A percentile compares a stretch with the other conserved stretches of the same genome.
phyloP scores from a whole-genome alignment of 2,888 invertebrate genomes.

The Agrotis clavis region DNA sequence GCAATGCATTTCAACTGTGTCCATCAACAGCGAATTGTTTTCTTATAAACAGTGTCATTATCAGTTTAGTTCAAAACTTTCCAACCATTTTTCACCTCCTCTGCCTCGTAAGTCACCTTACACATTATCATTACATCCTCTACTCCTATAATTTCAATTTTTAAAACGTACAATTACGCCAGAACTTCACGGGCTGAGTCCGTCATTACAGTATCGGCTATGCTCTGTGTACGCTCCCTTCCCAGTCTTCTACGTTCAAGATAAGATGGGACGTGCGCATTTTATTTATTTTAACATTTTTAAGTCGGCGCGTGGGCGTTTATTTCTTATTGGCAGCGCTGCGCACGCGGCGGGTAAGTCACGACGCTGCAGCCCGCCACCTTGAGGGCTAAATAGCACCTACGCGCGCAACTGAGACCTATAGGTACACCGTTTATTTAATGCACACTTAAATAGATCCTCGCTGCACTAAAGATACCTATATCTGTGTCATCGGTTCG shows the following conservation, averaged over 20 bases:
- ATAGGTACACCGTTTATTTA: slow-evolving; percentile 77
- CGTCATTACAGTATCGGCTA: slow-evolving; percentile 35
- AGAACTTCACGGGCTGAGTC: slow-evolving; percentile 18
- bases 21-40: background rate
- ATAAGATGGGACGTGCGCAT: slow-evolving; percentile 89
- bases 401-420: slow-evolving; percentile 72
- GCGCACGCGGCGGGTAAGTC: slow-evolving; percentile 86
- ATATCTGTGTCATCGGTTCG: slow-evolving; percentile 41
- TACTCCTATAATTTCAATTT: slow-evolving; percentile 44
- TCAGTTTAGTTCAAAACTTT: slow-evolving; percentile 10
- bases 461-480: slow-evolving; percentile 47
- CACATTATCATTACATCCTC: slow-evolving; percentile 47
- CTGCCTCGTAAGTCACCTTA: slow-evolving; percentile 28
- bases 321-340: slow-evolving; percentile 79
- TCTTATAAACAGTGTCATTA: background rate
- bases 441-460: slow-evolving; percentile 73
- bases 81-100: slow-evolving; percentile 22
- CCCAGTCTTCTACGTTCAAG: slow-evolving; percentile 83
- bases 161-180: slow-evolving; percentile 36
- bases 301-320: slow-evolving; percentile 80
- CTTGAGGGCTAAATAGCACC: slow-evolving; percentile 90
- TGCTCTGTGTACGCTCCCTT: slow-evolving; percentile 76
- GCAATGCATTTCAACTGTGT: background rate
- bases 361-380: slow-evolving; percentile 86
- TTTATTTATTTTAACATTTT: slow-evolving; percentile 91